Evolutionary conservation across 2,113 vertebrate genomes (phyloP).

Genomic region (Alethe castanea): DNA sequence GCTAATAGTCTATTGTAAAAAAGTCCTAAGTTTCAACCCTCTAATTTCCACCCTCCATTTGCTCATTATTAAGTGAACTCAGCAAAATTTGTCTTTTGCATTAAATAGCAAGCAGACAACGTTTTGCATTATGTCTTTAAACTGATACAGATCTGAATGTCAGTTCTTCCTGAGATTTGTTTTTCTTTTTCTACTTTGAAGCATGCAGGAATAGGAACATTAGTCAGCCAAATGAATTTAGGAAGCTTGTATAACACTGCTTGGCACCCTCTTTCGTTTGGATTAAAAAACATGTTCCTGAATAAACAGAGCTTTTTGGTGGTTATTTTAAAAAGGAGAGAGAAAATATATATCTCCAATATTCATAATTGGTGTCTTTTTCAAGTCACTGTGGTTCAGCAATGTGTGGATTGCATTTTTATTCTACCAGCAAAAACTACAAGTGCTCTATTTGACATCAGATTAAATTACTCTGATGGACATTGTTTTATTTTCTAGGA

Average conservation of each 20-base stretch:
- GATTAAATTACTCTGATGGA: neutral
- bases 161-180: conserved; percentile 15
- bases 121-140: conserved; percentile 10
- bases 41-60: conserved; percentile 20
- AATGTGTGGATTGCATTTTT: neutral
- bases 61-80: neutral
- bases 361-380: neutral
- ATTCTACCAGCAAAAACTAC: neutral
- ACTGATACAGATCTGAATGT: conserved; percentile 26
- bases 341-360: neutral
- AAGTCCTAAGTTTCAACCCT: neutral
- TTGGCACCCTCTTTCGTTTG: neutral
- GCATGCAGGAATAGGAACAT: conserved; percentile 28
- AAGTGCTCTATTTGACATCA: neutral
- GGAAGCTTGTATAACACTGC: conserved; percentile 60
- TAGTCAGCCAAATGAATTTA: conserved; percentile 58
- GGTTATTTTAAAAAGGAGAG: neutral
- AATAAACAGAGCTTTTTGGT: conserved; percentile 14
- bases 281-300: neutral
- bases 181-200: conserved; percentile 31
- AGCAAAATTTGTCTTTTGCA: conserved; percentile 16
- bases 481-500: conserved; percentile 2
- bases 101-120: conserved; percentile 18
- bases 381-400: neutral
- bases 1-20: neutral